Conservation (phyloP, 2,888 invertebrate genomes). For the Tanytarsus gracilentus region DNA sequence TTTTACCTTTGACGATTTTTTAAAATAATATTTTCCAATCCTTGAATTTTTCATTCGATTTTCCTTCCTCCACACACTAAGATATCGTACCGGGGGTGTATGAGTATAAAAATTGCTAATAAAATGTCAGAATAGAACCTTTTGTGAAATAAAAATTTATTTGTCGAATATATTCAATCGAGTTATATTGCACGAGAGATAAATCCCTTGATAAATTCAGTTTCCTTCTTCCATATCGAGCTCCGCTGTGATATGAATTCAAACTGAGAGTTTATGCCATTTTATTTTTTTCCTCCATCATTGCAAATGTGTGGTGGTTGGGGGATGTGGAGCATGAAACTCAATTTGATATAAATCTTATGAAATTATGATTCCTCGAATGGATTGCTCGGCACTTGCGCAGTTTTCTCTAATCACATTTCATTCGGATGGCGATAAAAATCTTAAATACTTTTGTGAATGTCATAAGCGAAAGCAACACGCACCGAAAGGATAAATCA, state of each 20-base stretch:
- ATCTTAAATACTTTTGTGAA: constrained; percentile 10
- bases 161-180: constrained; percentile 27
- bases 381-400: constrained; percentile 6
- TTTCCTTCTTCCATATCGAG: too few relatives aligned
- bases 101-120: constrained; percentile 19
- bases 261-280: constrained; percentile 7
- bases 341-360: constrained; percentile 12
- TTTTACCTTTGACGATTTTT: too few relatives aligned
- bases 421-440: background rate
- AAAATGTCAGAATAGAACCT: constrained; percentile 20
- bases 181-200: constrained; percentile 16
- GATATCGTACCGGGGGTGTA: background rate
- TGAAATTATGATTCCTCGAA: constrained; percentile 8
- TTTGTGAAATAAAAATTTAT: constrained; percentile 27
- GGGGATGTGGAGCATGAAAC: background rate
- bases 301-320: constrained; percentile 4
- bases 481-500: constrained; percentile 3
- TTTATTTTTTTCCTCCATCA: background rate
- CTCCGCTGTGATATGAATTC: constrained; percentile 13
- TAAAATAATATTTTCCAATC: too few relatives aligned
- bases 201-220: constrained; percentile 25
- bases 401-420: constrained; percentile 2
- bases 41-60: background rate
- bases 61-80: background rate
- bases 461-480: constrained; percentile 20